phyloP scores from a whole-genome alignment of 1,140 invertebrate species.

The Lamellibrachia luymesi region DNA sequence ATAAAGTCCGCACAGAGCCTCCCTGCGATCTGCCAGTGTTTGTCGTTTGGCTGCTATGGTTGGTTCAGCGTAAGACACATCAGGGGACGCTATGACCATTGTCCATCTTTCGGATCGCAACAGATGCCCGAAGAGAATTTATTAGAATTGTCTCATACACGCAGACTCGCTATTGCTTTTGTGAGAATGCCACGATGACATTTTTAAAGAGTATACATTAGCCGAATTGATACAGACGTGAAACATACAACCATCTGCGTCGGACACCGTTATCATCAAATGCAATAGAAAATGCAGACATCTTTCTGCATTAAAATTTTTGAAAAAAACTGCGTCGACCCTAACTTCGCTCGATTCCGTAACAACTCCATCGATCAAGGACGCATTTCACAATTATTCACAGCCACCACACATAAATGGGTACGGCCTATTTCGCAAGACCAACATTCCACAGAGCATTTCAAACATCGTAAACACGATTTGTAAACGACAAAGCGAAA shows the following conservation, averaged over 20 bases:
- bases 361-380: neutral
- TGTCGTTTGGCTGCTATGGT: no score
- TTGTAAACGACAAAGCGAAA: neutral
- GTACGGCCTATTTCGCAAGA: neutral
- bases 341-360: neutral
- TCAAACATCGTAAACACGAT: neutral
- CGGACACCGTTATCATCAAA: no score
- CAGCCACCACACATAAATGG: neutral
- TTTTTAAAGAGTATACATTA: no score
- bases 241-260: neutral
- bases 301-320: neutral
- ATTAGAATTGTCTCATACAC: neutral
- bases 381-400: neutral
- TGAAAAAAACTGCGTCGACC: neutral
- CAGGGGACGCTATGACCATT: no score
- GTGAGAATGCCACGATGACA: neutral
- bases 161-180: neutral
- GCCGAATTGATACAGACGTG: neutral
- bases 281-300: neutral
- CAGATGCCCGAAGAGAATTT: no score
- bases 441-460: neutral
- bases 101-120: no score
- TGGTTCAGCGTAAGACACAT: no score
- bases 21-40: no score
- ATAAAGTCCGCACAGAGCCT: no score